Conservation (phyloP, 2,888 invertebrate species). For the Epinotia demarniana region DNA sequence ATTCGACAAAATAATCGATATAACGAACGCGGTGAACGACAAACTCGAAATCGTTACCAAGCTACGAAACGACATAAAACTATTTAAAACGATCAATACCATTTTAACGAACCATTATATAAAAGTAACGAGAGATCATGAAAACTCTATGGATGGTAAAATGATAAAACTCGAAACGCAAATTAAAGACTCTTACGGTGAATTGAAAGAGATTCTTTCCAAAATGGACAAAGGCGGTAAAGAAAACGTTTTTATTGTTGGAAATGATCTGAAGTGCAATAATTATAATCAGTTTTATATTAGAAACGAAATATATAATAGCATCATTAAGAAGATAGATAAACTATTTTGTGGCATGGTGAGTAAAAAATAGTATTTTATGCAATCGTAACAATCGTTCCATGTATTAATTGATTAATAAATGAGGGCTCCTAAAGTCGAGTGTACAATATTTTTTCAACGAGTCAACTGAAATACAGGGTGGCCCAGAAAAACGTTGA, state of each 20-base stretch:
- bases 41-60: constrained; percentile 77
- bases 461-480: no score
- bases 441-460: no score
- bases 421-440: no score
- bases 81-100: constrained; percentile 77
- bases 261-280: constrained; percentile 67
- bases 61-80: constrained; percentile 78
- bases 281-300: constrained; percentile 68
- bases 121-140: constrained; percentile 74
- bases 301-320: constrained; percentile 75
- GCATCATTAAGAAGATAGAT: constrained; percentile 76
- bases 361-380: constrained; percentile 54
- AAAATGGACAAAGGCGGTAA: constrained; percentile 56
- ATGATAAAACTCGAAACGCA: constrained; percentile 70
- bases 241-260: constrained; percentile 67
- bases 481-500: no score
- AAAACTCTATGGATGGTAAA: constrained; percentile 69
- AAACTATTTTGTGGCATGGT: constrained; percentile 78
- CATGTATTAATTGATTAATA: no score
- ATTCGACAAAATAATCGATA: constrained; percentile 67
- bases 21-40: constrained; percentile 73
- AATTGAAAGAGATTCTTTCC: constrained; percentile 65
- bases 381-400: no score
- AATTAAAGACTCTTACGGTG: constrained; percentile 70
- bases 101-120: constrained; percentile 79